Conservation (phyloP, 2,888 invertebrate species). For the Nemotelus nigrinus region DNA sequence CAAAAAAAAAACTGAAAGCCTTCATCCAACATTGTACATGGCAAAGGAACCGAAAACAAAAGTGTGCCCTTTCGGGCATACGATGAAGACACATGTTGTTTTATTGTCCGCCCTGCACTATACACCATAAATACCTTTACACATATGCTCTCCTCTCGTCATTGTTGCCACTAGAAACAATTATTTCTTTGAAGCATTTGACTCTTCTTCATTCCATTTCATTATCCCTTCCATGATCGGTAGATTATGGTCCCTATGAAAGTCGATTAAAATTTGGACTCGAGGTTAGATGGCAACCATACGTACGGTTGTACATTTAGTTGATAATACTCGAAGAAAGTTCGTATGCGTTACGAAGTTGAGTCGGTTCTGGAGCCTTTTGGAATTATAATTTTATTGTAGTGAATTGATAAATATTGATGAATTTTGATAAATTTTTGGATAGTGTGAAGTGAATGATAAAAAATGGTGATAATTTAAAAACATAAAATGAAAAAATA, state of each 20-base stretch:
- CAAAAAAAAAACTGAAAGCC: too few species aligned
- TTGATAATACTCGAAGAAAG: too few species aligned
- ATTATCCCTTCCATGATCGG: slow-evolving; percentile 42
- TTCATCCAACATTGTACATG: background rate
- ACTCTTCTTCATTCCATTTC: slow-evolving; percentile 32
- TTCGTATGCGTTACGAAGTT: too few species aligned
- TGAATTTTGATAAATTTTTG: too few species aligned
- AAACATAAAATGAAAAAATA: too few species aligned
- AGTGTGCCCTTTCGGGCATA: slow-evolving; percentile 12
- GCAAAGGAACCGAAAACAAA: background rate
- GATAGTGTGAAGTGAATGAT: too few species aligned
- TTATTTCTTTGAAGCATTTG: slow-evolving; percentile 37
- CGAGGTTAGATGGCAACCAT: slow-evolving; percentile 25
- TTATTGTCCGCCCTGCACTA: background rate
- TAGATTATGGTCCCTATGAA: slow-evolving; percentile 10
- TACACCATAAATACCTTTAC: slow-evolving; percentile 28
- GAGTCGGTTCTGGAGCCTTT: too few species aligned
- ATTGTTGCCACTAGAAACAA: slow-evolving; percentile 29
- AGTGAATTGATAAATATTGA: too few species aligned
- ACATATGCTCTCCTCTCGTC: slow-evolving; percentile 4
- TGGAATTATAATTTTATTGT: too few species aligned
- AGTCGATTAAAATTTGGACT: slow-evolving; percentile 30
- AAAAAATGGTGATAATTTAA: too few species aligned
- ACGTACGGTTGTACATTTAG: too few species aligned
- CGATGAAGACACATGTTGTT: slow-evolving; percentile 23